These are phyloP conservation scores for Balaeniceps rex DNA, from an alignment of 2,113 vertebrate species.

Conservation along the genomic window DNA sequence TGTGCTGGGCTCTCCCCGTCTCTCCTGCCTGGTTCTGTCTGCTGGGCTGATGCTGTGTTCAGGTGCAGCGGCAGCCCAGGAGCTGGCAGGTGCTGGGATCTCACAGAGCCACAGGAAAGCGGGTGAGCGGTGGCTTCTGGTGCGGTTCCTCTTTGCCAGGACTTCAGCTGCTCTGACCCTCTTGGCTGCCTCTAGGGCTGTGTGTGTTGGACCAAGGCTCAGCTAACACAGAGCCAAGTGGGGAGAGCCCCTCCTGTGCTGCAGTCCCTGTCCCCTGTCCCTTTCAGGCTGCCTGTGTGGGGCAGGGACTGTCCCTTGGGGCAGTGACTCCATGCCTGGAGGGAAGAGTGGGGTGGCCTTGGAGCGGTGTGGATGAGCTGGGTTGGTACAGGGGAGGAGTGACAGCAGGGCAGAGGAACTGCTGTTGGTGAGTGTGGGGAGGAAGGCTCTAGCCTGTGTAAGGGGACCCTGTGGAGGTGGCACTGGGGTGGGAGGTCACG, in stretches of 20 bases:
- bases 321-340: background rate
- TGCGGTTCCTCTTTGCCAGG: background rate
- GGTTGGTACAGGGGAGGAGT: background rate
- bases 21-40: background rate
- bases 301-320: background rate
- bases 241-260: background rate
- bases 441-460: background rate
- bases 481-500: background rate
- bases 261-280: background rate
- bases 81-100: background rate
- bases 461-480: background rate
- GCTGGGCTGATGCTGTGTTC: background rate
- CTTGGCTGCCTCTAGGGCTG: background rate
- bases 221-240: background rate
- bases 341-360: background rate
- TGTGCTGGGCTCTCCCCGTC: background rate
- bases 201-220: background rate
- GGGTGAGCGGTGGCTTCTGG: background rate
- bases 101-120: background rate
- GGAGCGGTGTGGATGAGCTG: background rate
- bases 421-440: background rate
- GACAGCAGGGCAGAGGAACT: background rate
- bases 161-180: background rate
- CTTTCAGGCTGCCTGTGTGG: background rate
- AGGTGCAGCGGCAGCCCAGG: background rate